A percentile compares a stretch with the other conserved stretches of the same genome.
Evolutionary conservation across 2,888 invertebrate genomes (phyloP).

Genomic region (Cosmia trapezina): DNA sequence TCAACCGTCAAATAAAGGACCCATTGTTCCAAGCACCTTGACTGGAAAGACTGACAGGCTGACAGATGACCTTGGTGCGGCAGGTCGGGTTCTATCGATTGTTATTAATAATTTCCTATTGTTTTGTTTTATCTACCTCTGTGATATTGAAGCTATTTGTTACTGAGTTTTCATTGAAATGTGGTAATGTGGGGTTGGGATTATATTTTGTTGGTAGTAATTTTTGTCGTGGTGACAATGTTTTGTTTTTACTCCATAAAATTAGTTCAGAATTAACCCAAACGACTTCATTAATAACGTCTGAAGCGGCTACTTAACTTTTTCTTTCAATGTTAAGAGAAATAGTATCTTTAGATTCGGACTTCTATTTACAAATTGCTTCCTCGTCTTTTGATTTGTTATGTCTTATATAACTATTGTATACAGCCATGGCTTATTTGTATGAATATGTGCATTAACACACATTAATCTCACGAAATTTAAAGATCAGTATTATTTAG

Average conservation of each 20-base stretch:
- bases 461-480: neutral
- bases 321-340: neutral
- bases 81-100: conserved; percentile 49
- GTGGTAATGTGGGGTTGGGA: neutral
- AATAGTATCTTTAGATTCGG: neutral
- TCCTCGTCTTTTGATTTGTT: neutral
- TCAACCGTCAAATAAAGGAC: conserved; percentile 59
- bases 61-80: conserved; percentile 41
- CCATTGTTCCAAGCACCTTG: conserved; percentile 55
- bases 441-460: neutral
- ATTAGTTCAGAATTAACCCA: neutral
- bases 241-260: neutral
- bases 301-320: neutral
- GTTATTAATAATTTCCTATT: conserved; percentile 31
- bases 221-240: neutral
- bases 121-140: neutral
- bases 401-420: neutral
- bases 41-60: conserved; percentile 34
- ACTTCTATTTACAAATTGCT: neutral
- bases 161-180: neutral
- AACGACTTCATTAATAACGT: neutral
- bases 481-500: neutral
- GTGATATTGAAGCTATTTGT: neutral
- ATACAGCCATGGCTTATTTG: neutral
- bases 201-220: neutral